phyloP scores from a whole-genome alignment of 2,888 invertebrate species.

The Dugesia japonica region DNA sequence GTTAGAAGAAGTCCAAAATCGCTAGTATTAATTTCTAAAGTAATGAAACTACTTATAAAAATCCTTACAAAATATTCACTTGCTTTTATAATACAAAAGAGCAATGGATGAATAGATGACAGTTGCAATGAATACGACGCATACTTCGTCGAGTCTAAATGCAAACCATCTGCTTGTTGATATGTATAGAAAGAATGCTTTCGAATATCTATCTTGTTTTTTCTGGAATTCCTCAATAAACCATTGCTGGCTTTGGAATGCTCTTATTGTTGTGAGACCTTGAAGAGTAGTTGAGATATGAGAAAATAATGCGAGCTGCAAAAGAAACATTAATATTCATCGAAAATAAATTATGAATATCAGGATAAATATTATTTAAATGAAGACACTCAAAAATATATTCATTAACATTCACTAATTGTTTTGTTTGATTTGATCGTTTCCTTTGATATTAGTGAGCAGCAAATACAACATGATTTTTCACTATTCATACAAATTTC shows the following conservation, averaged over 20 bases:
- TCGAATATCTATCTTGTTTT: constrained; percentile 59
- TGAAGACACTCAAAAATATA: too few species aligned
- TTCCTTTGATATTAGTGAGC: too few species aligned
- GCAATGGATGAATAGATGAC: constrained; percentile 68
- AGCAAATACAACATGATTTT: too few species aligned
- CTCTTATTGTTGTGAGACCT: constrained; percentile 75
- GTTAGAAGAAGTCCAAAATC: constrained; percentile 43
- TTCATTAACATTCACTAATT: too few species aligned
- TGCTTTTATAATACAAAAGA: constrained; percentile 51
- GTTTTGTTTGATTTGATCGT: too few species aligned
- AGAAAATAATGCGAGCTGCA: constrained; percentile 75
- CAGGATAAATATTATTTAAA: too few species aligned
- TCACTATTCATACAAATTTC: too few species aligned
- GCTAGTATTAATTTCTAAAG: background rate
- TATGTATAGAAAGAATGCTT: constrained; percentile 77
- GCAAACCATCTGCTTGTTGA: constrained; percentile 78
- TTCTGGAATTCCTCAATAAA: constrained; percentile 53
- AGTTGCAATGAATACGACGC: constrained; percentile 66
- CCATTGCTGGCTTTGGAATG: constrained; percentile 65
- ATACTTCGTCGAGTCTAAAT: constrained; percentile 73
- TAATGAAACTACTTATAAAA: background rate
- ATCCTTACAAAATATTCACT: constrained; percentile 39
- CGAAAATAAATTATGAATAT: too few species aligned
- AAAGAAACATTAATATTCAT: too few species aligned
- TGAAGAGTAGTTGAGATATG: constrained; percentile 73